Evolutionary conservation across 2,888 invertebrate species (phyloP).

Genomic region (Drosophila bunnanda): DNA sequence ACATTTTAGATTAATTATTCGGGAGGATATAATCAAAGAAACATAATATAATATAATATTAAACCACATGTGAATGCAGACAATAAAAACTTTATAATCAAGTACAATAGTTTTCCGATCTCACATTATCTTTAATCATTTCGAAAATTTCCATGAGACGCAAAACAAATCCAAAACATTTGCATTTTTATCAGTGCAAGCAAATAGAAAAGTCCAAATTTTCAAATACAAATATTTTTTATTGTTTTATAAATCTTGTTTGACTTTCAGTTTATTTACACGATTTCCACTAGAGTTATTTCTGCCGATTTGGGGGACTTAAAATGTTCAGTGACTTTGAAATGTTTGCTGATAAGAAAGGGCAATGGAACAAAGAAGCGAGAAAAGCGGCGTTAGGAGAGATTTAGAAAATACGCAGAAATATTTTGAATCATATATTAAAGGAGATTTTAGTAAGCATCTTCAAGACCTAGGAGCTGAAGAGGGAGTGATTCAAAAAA

Average conservation of each 20-base stretch:
- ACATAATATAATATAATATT: too few relatives aligned
- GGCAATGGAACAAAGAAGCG: conserved; percentile 25
- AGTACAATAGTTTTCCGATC: background rate
- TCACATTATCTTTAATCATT: background rate
- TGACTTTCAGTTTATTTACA: conserved; percentile 26
- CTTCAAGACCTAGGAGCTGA: conserved; percentile 9
- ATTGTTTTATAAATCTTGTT: conserved; percentile 29
- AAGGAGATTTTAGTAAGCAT: background rate
- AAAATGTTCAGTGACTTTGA: conserved; percentile 16
- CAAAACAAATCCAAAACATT: conserved; percentile 40
- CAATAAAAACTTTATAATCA: background rate
- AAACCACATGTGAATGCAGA: background rate
- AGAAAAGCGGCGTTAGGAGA: conserved; percentile 35
- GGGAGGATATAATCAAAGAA: too few relatives aligned
- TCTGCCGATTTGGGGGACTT: conserved; percentile 11
- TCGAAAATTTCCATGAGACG: conserved; percentile 48
- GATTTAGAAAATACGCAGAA: background rate
- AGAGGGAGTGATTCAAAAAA: background rate
- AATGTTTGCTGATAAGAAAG: conserved; percentile 49
- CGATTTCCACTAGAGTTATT: conserved; percentile 15
- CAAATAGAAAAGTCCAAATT: conserved; percentile 43
- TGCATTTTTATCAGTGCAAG: conserved; percentile 63
- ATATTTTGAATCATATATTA: background rate
- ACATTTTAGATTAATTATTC: too few relatives aligned
- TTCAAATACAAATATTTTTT: conserved; percentile 65